A percentile compares a stretch with the other conserved stretches of the same genome.
Conservation (phyloP, 1,140 invertebrate species). For the Diachasma alloeum region DNA sequence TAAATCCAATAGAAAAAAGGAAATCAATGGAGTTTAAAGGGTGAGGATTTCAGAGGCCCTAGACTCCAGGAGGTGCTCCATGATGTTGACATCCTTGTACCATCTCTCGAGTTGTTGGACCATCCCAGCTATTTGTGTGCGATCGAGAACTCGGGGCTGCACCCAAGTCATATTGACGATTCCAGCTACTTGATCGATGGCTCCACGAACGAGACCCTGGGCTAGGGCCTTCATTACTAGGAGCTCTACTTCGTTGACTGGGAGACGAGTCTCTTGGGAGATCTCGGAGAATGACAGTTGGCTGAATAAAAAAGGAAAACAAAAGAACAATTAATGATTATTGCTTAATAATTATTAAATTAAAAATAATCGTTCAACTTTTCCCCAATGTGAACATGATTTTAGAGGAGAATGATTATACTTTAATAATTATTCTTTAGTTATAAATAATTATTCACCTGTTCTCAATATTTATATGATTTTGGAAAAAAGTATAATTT, state of each 20-base stretch:
- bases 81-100: slow-evolving; percentile 83
- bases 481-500: too few relatives aligned
- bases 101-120: slow-evolving; percentile 80
- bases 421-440: too few relatives aligned
- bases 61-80: slow-evolving; percentile 83
- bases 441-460: too few relatives aligned
- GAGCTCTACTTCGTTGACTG: slow-evolving; percentile 88
- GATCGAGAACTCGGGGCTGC: slow-evolving; percentile 89
- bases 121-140: slow-evolving; percentile 79
- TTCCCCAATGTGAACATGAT: too few relatives aligned
- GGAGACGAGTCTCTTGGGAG: slow-evolving; percentile 82
- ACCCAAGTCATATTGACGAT: slow-evolving; percentile 83
- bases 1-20: background rate
- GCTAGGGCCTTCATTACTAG: slow-evolving; percentile 98
- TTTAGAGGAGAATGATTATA: background rate
- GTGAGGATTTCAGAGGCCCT: slow-evolving; percentile 87
- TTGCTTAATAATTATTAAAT: too few relatives aligned
- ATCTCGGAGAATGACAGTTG: slow-evolving; percentile 93
- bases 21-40: slow-evolving; percentile 59
- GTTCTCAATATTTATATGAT: too few relatives aligned
- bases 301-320: too few relatives aligned
- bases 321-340: too few relatives aligned
- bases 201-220: slow-evolving; percentile 91
- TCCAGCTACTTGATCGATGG: slow-evolving; percentile 92
- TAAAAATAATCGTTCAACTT: too few relatives aligned